Conservation (phyloP, 37 sponge, comb jelly and placozoan genomes). For the Corticium candelabrum region DNA sequence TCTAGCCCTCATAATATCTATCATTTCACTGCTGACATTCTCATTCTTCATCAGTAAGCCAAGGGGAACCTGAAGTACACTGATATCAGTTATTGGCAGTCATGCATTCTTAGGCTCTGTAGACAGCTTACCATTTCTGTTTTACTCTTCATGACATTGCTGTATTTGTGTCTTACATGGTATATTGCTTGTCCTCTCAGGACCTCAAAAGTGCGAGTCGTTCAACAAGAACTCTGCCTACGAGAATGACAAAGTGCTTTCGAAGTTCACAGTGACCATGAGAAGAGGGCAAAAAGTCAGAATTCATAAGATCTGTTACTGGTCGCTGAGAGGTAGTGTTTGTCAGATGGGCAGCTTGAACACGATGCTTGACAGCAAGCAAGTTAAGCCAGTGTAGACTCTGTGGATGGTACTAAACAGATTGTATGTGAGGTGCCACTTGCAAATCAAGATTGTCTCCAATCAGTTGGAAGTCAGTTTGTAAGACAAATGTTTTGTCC, state of each 20-base stretch:
- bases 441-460: background rate
- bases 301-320: background rate
- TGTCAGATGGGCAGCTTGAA: background rate
- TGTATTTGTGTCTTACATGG: background rate
- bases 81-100: background rate
- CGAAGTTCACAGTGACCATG: background rate
- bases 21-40: background rate
- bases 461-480: background rate
- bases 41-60: background rate
- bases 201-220: background rate
- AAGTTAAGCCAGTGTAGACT: background rate
- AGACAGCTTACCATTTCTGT: background rate
- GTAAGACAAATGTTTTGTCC: too few relatives aligned
- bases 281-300: background rate
- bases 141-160: background rate
- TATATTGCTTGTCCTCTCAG: background rate
- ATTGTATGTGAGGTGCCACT: background rate
- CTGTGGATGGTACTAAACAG: background rate
- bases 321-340: background rate
- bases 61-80: background rate
- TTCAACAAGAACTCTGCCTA: background rate
- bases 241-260: background rate
- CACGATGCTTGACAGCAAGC: background rate
- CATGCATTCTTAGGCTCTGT: background rate
- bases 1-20: background rate